Base-by-base conservation (phyloP, 2,888 invertebrate species). In the Cerceris rybyensis region DNA sequence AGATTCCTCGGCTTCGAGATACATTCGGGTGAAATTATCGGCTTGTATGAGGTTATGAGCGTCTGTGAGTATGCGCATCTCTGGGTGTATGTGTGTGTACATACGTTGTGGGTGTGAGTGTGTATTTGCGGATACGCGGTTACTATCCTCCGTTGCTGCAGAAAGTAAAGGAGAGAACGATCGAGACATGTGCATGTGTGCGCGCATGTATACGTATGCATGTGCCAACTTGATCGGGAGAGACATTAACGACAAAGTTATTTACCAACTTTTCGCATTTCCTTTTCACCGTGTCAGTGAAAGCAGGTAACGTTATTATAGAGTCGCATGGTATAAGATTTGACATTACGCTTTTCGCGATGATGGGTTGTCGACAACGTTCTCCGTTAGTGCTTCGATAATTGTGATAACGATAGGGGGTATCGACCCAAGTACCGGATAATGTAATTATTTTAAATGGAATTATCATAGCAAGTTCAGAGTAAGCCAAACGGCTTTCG, bases 381-480 rank as follows among this genome's bases (percentile, higher is more conserved):
- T 67, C 49, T 9, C 42, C 41, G 7, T 16, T 17, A 16, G 55
- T 13, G 9, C 16, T 58, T 39, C 43, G 54, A 43, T 55, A 59
- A 59, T 1, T 43, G 8, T 16, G 66, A 71, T 70, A 78, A 28
- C 13, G 7, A 46, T 14, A 42, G 42, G 67, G 28, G 65, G 54
- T 64, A 67, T 67, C 70, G 59, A 75, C 49, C 57, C 42, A 14
- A 28, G 17, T 28, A 28, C 6, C 4, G 13, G 63, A 13, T 63
- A 63, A 49, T 63, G 28, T 49, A 11, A 50, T n/a, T 17, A 16
- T 61, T 55, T 55, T 39, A 43, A 17, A n/a, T n/a, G 17, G 13
- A 17, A 11, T 49, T 60, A 64, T 76, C 55, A n/a, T 55, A 11
- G 16, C 7, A 11, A 42, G 49, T 61, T 61, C 42, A 8, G n/a